Percentiles rank a stretch among this genome's conserved stretches.
These are phyloP conservation scores for Corynorhinus townsendii DNA, from an alignment of 2,113 vertebrate genomes.

Conservation along the genomic window DNA sequence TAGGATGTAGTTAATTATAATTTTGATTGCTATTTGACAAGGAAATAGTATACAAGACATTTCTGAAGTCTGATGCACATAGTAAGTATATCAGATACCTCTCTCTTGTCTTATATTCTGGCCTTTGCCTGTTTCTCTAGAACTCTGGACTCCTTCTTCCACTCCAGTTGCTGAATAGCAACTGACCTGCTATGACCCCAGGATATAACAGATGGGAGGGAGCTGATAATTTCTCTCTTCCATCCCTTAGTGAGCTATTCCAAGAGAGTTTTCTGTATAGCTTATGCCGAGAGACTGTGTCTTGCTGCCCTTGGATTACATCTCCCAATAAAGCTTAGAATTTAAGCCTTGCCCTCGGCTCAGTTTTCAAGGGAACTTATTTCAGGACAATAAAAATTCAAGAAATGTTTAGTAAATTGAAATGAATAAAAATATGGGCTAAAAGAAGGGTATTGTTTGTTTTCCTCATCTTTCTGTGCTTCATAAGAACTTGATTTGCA, in stretches of 20 bases:
- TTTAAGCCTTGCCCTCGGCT: neutral
- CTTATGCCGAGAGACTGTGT: neutral
- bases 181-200: neutral
- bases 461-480: neutral
- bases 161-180: neutral
- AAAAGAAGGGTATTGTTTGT: neutral
- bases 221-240: neutral
- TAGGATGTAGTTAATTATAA: neutral
- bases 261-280: neutral
- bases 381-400: neutral
- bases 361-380: conserved; percentile 2
- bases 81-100: neutral
- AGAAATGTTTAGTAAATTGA: neutral
- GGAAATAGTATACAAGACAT: neutral
- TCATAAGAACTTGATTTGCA: neutral
- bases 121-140: neutral
- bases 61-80: neutral
- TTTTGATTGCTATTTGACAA: conserved; percentile 7
- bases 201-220: neutral
- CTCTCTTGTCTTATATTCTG: neutral
- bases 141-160: neutral
- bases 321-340: neutral
- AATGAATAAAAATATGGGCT: neutral
- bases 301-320: neutral
- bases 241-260: neutral